These are phyloP conservation scores for Baccha elongata DNA, from an alignment of 2,888 invertebrate genomes.

Conservation along the genomic window DNA sequence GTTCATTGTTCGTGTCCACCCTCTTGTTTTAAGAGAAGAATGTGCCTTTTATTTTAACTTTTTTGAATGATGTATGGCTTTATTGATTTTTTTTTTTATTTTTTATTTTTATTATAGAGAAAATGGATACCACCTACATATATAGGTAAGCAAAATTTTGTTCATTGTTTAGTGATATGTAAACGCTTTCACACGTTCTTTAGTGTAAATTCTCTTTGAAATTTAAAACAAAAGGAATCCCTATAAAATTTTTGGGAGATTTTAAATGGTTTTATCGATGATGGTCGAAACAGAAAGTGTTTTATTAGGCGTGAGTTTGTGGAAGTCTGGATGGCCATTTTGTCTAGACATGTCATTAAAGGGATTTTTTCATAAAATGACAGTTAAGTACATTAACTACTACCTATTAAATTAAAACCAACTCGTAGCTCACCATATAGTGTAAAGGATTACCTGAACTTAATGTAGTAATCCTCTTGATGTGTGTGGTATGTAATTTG, in stretches of 20 bases:
- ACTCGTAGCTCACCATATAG: too few species aligned
- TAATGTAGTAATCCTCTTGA: too few species aligned
- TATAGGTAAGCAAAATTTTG: constrained; percentile 20
- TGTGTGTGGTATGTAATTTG: too few species aligned
- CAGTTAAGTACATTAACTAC: too few species aligned
- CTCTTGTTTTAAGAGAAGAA: not conserved
- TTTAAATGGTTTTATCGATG: constrained; percentile 11
- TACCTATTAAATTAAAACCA: too few species aligned
- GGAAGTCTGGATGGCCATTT: too few species aligned
- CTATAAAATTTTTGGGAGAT: constrained; percentile 7
- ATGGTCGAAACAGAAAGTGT: too few species aligned
- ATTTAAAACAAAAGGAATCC: constrained; percentile 21
- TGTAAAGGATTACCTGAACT: too few species aligned
- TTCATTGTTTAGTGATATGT: constrained; percentile 4
- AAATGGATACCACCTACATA: too few species aligned
- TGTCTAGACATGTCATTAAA: too few species aligned
- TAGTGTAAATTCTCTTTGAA: constrained; percentile 7
- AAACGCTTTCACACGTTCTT: constrained; percentile 14
- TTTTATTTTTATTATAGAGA: not conserved
- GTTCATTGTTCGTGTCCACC: not conserved
- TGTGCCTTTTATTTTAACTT: not conserved
- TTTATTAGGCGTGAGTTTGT: too few species aligned
- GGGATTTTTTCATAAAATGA: too few species aligned
- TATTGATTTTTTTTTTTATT: constrained; percentile 11
- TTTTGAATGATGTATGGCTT: constrained; percentile 6